These are phyloP conservation scores for Cataglyphis rosenhaueri DNA, from an alignment of 2,888 invertebrate genomes.

Conservation along the genomic window DNA sequence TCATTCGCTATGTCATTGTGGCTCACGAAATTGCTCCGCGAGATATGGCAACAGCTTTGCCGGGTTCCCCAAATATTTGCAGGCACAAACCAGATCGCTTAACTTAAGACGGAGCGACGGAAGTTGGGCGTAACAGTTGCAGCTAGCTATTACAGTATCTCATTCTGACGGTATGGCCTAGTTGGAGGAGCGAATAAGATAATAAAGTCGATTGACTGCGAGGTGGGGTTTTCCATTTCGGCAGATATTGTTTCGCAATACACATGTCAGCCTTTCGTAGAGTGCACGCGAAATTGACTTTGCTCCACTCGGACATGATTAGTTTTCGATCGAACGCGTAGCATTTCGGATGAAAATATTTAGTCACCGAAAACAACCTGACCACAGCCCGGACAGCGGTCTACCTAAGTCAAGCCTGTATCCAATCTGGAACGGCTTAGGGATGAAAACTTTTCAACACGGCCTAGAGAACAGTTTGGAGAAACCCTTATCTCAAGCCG, in stretches of 20 bases:
- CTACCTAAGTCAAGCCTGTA: neutral
- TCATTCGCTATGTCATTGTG: neutral
- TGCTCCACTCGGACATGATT: conserved; percentile 22
- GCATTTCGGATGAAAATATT: neutral
- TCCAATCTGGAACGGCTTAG: neutral
- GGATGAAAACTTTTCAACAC: neutral
- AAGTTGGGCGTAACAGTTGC: conserved; percentile 21
- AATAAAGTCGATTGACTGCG: conserved; percentile 10
- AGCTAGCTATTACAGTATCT: neutral
- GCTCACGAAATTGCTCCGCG: neutral
- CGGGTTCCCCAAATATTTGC: conserved; percentile 40
- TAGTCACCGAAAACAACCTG: neutral
- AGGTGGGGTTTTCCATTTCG: conserved; percentile 20
- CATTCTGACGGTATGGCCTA: conserved; percentile 17
- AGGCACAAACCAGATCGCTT: conserved; percentile 15
- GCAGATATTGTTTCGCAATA: conserved; percentile 14
- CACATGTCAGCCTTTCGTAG: neutral
- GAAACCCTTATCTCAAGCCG: neutral
- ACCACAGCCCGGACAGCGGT: neutral
- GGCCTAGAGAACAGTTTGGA: neutral
- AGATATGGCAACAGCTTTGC: conserved; percentile 18
- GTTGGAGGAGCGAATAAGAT: conserved; percentile 21
- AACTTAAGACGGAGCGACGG: conserved; percentile 22
- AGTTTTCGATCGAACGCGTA: conserved; percentile 22
- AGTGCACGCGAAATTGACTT: conserved; percentile 8